Conservation (phyloP, 2,888 invertebrate genomes). For the Cephus spinipes region DNA sequence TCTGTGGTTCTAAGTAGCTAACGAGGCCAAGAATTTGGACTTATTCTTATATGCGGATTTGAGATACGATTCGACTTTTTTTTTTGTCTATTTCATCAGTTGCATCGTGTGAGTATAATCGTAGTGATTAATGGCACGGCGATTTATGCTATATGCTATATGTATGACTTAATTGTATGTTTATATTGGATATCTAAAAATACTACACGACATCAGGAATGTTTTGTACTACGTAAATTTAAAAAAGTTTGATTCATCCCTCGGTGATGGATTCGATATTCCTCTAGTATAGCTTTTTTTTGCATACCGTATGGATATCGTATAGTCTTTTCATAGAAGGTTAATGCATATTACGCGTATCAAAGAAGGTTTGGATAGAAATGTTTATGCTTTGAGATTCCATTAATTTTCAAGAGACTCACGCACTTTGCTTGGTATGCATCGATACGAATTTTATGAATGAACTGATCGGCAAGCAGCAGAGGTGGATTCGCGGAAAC, state of each 20-base stretch:
- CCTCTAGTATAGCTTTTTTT: background rate
- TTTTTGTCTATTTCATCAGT: background rate
- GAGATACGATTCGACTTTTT: background rate
- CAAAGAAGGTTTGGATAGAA: background rate
- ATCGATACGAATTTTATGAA: background rate
- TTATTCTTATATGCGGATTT: background rate
- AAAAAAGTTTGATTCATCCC: conserved; percentile 1
- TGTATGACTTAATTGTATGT: background rate
- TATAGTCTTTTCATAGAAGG: background rate
- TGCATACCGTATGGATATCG: background rate
- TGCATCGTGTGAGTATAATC: background rate
- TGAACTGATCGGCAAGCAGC: background rate
- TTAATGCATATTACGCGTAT: background rate
- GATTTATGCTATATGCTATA: background rate
- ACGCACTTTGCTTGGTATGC: background rate
- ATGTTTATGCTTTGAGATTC: background rate
- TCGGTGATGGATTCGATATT: conserved; percentile 8
- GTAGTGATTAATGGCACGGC: background rate
- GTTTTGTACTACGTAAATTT: background rate
- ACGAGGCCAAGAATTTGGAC: background rate
- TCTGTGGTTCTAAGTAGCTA: background rate
- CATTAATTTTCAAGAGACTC: background rate
- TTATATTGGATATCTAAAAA: background rate
- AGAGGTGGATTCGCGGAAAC: background rate
- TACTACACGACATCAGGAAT: background rate